Evolutionary conservation across 2,113 vertebrate species (phyloP).

Genomic region (Paramisgurnus dabryanus): DNA sequence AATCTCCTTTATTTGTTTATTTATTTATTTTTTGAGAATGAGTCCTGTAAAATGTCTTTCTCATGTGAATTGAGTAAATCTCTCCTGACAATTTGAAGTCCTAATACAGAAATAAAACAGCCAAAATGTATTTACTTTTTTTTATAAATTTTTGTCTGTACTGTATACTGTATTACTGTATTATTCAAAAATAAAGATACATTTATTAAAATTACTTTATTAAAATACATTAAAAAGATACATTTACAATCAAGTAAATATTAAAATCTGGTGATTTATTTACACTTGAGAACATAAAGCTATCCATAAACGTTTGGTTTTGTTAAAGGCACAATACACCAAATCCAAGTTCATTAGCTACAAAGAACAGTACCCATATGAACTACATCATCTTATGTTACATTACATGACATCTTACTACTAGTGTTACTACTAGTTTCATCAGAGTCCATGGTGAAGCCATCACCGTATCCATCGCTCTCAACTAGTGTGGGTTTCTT

Average conservation of each 20-base stretch:
- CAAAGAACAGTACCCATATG: not conserved
- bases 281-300: not conserved
- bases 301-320: not conserved
- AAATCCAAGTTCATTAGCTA: not conserved
- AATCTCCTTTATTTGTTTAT: not conserved
- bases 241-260: conserved; percentile 2
- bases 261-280: not conserved
- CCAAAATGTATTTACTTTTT: not conserved
- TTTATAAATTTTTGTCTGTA: not conserved
- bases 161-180: too few species aligned
- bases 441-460: conserved; percentile 77
- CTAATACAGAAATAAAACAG: not conserved
- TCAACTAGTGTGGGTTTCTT: conserved; percentile 76
- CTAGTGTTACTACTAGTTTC: accelerated
- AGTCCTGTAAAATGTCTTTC: not conserved
- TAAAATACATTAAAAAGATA: not conserved
- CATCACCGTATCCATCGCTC: conserved; percentile 83
- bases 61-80: too few species aligned
- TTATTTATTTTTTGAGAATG: not conserved
- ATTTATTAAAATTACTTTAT: not conserved
- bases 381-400: conserved; percentile 50
- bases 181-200: too few species aligned
- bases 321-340: not conserved
- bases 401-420: conserved; percentile 45
- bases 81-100: too few species aligned